Base-by-base conservation (phyloP, 2,888 invertebrate species). In the Tortrix viridana region DNA sequence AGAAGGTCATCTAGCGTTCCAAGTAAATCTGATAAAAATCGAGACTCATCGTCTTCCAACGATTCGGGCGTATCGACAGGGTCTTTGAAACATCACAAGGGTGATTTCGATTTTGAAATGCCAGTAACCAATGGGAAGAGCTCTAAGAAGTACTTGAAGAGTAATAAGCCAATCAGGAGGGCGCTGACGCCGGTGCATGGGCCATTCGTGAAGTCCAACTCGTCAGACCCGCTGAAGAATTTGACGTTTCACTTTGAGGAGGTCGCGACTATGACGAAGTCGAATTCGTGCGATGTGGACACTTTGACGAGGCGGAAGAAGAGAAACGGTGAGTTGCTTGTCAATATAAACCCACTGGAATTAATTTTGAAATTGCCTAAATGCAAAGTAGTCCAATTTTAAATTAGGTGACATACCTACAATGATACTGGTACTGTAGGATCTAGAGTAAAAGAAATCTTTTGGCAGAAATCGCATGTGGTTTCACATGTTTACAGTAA, bases 61-160 rank as follows among this genome's bases (percentile, higher is more conserved):
- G 95, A 95, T 72, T 95, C 95, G 0, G 95, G 95, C 0, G 95
- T 95, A 0, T 95, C 95, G 0, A 94, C 94, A 0, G 95, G 94
- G 0, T 95, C 95, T 0, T 79, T 94, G 55, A 94, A 94, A 64
- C 94, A 94, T 70, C 90, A 94, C 70, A 93, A 88, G 7, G 93
- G 93, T 0, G 94, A 94, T 71, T 94, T 94, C 16, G 94, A 95
- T 64, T 94, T 94, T 54, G 94, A 94, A 76, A 84, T 89, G 77
- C 92, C 94, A 0, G 72, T 92, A 20, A 92, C 93, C 0, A 93
- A 88, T 67, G 85, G 89, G 1, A 91, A 91, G 71, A 92, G 92
- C 0, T 82, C 84, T 49, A 89, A 90, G 72, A 91, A 89, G 68
- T 87, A 90, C 67, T 61, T 85, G 14, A 88, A 87, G 66, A 89